Evolutionary conservation across 2,888 invertebrate genomes (phyloP), one percentile per base, ranked within the genome.

Genomic region (Xestobium rufovillosum): DNA sequence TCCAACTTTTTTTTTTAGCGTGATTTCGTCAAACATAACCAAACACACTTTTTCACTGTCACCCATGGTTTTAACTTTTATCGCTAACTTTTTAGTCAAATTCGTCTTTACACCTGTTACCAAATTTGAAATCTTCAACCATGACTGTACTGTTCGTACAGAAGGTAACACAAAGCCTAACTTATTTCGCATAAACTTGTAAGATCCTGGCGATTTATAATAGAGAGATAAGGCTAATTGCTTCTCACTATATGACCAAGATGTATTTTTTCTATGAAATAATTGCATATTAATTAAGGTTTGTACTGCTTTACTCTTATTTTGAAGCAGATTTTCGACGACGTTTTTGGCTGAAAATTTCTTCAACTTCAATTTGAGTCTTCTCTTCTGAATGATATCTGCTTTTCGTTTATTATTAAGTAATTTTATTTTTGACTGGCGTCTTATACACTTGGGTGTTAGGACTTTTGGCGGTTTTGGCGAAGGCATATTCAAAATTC

Each of bases 141-240:
- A 56, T 26, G 19, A 26, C 13, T 39, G 38, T 13, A 55, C 43
- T 16, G 50, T 41, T 30, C 42, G 40, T 12, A 45, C 43, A 27
- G 42, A 49, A 14, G 53, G 51, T 23, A 56, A 38, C 27, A 41
- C 34, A 30, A 56, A 44, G 16, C 45, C 30, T 34, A 47, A 44
- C 26, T 41, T 37, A 17, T 45, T 44, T 13, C 41, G 14, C 14
- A 50, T 39, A 40, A 38, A 47, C 17, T 35, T 41, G 30, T 52
- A 56, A 8, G 45, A 39, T 14, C 44, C 39, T 6, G 52, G 51
- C 1, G 52, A 52, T 39, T 48, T 48, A 15, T 52, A 47, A 47
- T 44, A 53, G n/a, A 53, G 30, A n/a, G 43, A 40, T 12, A 51
- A 29, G 19, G 52, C 48, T 32, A 53, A 47, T 36, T 50, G 39